These are phyloP conservation scores for Siniperca knerii DNA, from an alignment of 2,113 vertebrate genomes.

Conservation along the genomic window DNA sequence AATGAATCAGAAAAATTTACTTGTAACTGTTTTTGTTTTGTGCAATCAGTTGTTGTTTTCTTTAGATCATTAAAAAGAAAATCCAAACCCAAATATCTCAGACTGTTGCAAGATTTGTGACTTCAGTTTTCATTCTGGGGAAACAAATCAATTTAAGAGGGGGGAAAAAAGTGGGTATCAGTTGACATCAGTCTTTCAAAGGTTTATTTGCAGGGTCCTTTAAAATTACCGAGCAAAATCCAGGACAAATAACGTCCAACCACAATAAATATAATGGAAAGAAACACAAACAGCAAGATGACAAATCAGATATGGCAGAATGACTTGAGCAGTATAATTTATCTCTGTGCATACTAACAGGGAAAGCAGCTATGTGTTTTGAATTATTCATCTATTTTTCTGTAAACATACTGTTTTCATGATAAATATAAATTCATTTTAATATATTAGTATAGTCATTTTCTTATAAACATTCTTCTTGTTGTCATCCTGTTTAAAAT, in stretches of 20 bases:
- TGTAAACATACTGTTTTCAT: constrained; percentile 46
- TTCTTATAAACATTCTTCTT: constrained; percentile 33
- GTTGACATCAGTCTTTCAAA: constrained; percentile 57
- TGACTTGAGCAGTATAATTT: constrained; percentile 11
- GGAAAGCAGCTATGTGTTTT: constrained; percentile 19
- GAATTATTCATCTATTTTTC: constrained; percentile 28
- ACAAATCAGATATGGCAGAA: constrained; percentile 38
- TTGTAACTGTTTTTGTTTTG: constrained; percentile 6
- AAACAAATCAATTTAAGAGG: constrained; percentile 14
- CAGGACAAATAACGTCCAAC: constrained; percentile 34
- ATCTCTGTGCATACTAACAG: constrained; percentile 44
- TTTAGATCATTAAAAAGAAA: constrained; percentile 10
- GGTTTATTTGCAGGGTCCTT: constrained; percentile 36
- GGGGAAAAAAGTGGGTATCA: constrained; percentile 13
- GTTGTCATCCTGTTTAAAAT: constrained; percentile 32
- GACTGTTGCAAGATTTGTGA: constrained; percentile 32
- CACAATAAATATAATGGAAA: constrained; percentile 66
- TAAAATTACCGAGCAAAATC: constrained; percentile 38
- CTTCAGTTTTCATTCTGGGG: constrained; percentile 32
- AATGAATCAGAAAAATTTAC: neutral
- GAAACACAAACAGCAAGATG: constrained; percentile 48
- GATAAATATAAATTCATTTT: constrained; percentile 18
- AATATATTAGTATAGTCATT: constrained; percentile 30
- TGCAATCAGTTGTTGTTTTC: constrained; percentile 19
- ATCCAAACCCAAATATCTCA: constrained; percentile 16